Base-by-base conservation (phyloP, 2,888 invertebrate species). In the Anorthoa munda region DNA sequence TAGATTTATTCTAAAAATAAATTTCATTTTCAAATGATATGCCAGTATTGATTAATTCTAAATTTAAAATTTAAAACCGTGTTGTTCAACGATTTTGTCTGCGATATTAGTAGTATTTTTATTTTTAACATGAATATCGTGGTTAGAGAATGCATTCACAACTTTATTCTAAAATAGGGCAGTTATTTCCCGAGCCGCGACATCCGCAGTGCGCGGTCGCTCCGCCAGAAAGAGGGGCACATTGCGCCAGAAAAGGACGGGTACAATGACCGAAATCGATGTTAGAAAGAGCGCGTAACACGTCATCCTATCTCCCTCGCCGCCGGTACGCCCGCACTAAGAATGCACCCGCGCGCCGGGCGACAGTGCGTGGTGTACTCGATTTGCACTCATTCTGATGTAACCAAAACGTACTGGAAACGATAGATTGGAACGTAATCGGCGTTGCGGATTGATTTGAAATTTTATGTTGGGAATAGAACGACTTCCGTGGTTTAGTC, bases 241-340 rank as follows among this genome's bases (percentile, higher is more conserved):
- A 91, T 90, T 92, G 91, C 84, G 90, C 78, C 81, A 87, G 91
- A 93, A 82, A 89, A 89, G 87, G 93, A 93, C 76, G 82, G 89
- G 84, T 84, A 86, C 88, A 87, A 89, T 89, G 90, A 90, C 91
- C 91, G 94, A 95, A 94, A 96, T 96, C 96, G 93, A 96, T 96
- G 94, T 92, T 81, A 89, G 89, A 91, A 77, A 60, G 86, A 86
- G 72, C 69, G 58, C 45, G 84, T 21, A 56, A 45, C 63, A 87
- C 58, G 69, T 82, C 51, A 13, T 15, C 65, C 88, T 77, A 66
- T 95, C 93, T 89, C 93, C 59, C 79, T 94, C 92, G 58, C 65
- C 83, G 72, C 86, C 88, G 83, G 96, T 96, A 88, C 96, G 85
- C 81, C 60, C 87, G 96, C 88, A 95, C 96, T 85, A 67, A 89